These are phyloP conservation scores for Agapostemon virescens DNA, from an alignment of 2,888 invertebrate genomes.

Conservation along the genomic window DNA sequence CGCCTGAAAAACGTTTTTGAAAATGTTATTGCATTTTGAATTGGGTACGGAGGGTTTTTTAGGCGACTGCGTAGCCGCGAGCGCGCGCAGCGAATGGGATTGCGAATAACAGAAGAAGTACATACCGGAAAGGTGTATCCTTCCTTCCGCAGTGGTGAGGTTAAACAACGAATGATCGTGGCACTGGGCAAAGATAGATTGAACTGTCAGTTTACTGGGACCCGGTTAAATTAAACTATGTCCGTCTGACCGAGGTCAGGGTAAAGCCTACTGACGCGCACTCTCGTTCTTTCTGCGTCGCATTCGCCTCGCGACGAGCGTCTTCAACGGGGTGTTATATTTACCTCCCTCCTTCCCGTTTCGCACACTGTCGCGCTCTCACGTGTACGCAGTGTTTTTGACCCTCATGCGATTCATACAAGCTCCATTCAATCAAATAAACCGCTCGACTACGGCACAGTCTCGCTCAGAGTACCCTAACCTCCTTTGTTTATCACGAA, in stretches of 20 bases:
- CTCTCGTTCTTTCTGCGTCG: conserved; percentile 62
- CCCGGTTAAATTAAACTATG: conserved; percentile 66
- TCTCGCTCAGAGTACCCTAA: neutral
- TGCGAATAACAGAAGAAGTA: conserved; percentile 22
- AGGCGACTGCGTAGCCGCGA: too few species aligned
- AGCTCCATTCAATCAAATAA: conserved; percentile 1
- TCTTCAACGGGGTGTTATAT: conserved; percentile 57
- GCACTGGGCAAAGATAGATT: conserved; percentile 63
- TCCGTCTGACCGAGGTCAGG: conserved; percentile 66
- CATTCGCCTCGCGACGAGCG: conserved; percentile 41
- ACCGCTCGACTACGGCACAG: neutral
- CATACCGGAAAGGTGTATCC: conserved; percentile 50
- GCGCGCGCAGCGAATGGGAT: neutral
- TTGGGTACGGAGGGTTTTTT: too few species aligned
- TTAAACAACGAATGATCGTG: conserved; percentile 40
- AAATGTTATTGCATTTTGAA: too few species aligned
- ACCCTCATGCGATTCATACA: neutral
- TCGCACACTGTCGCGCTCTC: neutral
- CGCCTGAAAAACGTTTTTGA: too few species aligned
- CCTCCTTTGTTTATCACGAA: neutral
- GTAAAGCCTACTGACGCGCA: conserved; percentile 65
- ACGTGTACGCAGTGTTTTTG: neutral
- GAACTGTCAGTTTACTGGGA: conserved; percentile 57
- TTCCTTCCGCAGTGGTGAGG: conserved; percentile 27
- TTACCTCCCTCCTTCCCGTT: conserved; percentile 45